Evolutionary conservation across 1,140 invertebrate species (phyloP), one percentile per base, ranked within the genome.

Genomic region (Zaprionus gabonicus): DNA sequence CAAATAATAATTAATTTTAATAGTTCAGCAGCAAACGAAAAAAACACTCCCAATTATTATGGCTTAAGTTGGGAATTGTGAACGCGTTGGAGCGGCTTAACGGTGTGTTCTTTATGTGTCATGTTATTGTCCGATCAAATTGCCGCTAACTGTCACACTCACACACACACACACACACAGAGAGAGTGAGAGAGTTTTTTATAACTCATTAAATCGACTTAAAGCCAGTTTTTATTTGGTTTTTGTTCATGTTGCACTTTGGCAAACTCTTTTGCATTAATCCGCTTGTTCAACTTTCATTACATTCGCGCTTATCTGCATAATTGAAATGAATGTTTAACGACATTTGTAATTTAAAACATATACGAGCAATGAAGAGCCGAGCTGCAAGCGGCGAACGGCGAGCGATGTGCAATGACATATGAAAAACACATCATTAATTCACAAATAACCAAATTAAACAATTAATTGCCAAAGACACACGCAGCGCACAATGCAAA

Each of bases 381-480:
- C 0, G 49, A 71, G 44, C 60, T 66, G 23, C 27, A 71, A 68
- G 28, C 23, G 1, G 23, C 23, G 1, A 23, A 17, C 10, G 27
- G 6, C 3, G 51, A 20, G 13, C 36, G 56, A 85, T 90, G 85
- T 71, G 72, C 81, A 88, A 66, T 90, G 85, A 88, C 85, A 88
- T 82, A 90, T 85, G 79, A 88, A 88, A 90, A 88, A 88, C 85
- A 88, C 78, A 90, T 88, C 78, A 88, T 88, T 88, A 90, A 88
- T 90, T 90, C 90, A 71, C 72, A 90, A 88, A 90, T 88, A 90
- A 88, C 81, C 63, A 90, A 88, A 88, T 88, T 88, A 88, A 90
- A 85, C 86, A 90, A 88, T 88, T 88, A 88, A 88, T 84, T 81
- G 83, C 84, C 73, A 86, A 86, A 82, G 83, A 86, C 83, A 72